phyloP scores from a whole-genome alignment of 2,113 vertebrate species.

The Mormyrus lacerda region DNA sequence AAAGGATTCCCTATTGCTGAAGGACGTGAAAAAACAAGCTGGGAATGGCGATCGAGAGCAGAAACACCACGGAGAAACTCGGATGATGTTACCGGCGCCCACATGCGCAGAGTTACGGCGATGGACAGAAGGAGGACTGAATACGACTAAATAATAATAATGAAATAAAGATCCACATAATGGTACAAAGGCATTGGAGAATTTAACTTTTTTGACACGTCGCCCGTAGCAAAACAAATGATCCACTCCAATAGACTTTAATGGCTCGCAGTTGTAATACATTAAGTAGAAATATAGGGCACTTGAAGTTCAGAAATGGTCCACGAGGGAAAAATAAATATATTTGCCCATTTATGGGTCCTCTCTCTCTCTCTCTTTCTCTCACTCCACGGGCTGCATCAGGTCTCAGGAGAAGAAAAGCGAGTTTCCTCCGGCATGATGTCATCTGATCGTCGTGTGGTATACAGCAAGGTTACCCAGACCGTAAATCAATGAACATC shows the following conservation, averaged over 20 bases:
- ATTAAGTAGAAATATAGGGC: neutral
- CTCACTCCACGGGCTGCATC: neutral
- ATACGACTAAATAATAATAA: neutral
- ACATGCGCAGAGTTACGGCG: neutral
- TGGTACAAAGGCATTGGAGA: neutral
- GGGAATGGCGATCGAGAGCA: neutral
- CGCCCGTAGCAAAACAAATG: neutral
- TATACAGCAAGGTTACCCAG: conserved; percentile 45
- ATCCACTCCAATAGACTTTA: neutral
- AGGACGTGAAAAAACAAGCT: neutral
- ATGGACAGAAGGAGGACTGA: neutral
- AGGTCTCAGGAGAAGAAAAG: neutral
- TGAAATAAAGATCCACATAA: neutral
- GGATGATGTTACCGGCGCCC: neutral
- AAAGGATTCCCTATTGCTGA: neutral
- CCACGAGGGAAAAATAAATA: conserved; percentile 2
- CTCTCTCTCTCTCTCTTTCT: neutral
- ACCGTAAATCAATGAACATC: conserved; percentile 41
- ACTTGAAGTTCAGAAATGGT: neutral
- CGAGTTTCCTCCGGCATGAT: conserved; percentile 4
- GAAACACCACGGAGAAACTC: neutral
- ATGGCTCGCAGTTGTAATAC: neutral
- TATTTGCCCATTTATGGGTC: neutral
- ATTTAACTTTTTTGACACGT: neutral
- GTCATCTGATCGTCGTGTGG: neutral